phyloP scores from a whole-genome alignment of 2,113 vertebrate species.

The Porphyrio hochstetteri region DNA sequence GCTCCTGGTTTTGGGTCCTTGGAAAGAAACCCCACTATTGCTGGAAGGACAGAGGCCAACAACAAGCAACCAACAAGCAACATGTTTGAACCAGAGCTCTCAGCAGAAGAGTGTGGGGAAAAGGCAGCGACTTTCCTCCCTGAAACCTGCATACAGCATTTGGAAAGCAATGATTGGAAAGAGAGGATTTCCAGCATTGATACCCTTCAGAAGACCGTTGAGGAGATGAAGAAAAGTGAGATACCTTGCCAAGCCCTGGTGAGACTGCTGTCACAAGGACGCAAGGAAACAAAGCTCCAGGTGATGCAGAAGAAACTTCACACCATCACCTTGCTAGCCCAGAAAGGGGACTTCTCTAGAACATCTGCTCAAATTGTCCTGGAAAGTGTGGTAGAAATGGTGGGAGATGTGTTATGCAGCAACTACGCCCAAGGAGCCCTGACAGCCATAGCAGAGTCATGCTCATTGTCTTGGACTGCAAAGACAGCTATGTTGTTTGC shows the following conservation, averaged over 20 bases:
- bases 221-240: neutral
- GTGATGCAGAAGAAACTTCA: slow-evolving; percentile 84
- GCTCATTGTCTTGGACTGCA: slow-evolving; percentile 82
- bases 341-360: slow-evolving; percentile 79
- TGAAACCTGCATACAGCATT: neutral
- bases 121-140: neutral
- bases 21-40: neutral
- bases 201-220: neutral
- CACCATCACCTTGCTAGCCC: slow-evolving; percentile 75
- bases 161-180: neutral
- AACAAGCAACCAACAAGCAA: neutral
- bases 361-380: slow-evolving; percentile 75
- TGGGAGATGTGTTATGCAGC: slow-evolving; percentile 81
- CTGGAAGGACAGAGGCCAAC: neutral
- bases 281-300: slow-evolving; percentile 32
- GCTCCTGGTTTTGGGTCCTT: neutral
- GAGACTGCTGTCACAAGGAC: neutral
- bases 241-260: neutral
- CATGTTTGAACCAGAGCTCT: neutral
- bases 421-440: slow-evolving; percentile 78
- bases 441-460: slow-evolving; percentile 78
- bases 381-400: slow-evolving; percentile 80
- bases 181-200: neutral
- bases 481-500: slow-evolving; percentile 78
- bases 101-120: neutral